Percentiles rank a stretch among this genome's conserved stretches.
Conservation (phyloP, 1,140 invertebrate species). For the Pteromalus puparum region DNA sequence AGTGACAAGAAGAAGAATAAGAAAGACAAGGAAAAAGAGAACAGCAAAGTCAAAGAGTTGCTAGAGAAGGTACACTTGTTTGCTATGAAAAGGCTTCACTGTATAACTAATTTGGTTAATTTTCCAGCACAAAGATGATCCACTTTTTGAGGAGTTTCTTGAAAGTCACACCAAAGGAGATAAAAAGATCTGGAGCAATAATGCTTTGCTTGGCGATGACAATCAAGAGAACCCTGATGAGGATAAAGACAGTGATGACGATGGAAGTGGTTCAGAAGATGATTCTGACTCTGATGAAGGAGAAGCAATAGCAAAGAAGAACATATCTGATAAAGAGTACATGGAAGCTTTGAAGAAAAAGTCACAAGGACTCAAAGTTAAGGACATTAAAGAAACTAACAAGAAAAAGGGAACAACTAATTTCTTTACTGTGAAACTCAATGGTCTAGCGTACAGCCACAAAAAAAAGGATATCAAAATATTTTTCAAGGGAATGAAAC, state of each 20-base stretch:
- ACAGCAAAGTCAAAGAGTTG: constrained; percentile 78
- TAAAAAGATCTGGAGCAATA: constrained; percentile 83
- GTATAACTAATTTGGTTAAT: constrained; percentile 39
- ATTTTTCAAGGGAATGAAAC: constrained; percentile 89
- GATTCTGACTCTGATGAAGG: constrained; percentile 68
- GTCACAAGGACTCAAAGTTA: constrained; percentile 22
- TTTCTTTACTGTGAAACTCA: constrained; percentile 81
- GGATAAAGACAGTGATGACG: constrained; percentile 66
- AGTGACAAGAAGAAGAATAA: constrained; percentile 66
- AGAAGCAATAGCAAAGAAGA: constrained; percentile 79
- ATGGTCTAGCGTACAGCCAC: constrained; percentile 82
- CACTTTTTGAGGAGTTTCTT: constrained; percentile 92
- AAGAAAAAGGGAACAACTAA: constrained; percentile 71
- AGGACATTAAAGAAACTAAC: constrained; percentile 58
- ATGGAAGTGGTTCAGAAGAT: constrained; percentile 68
- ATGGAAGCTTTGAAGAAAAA: constrained; percentile 77
- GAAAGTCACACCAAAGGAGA: constrained; percentile 81
- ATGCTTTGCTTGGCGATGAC: constrained; percentile 69
- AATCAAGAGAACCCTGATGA: constrained; percentile 61
- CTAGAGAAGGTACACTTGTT: constrained; percentile 77
- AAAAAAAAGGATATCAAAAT: constrained; percentile 88
- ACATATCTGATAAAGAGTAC: constrained; percentile 80
- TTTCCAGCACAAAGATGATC: constrained; percentile 89
- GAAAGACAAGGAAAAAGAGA: constrained; percentile 75
- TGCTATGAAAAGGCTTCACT: neutral